Percentiles rank a stretch among this genome's conserved stretches.
These are phyloP conservation scores for Ophioninae sp. DNA, from an alignment of 2,888 invertebrate species.

Conservation along the genomic window DNA sequence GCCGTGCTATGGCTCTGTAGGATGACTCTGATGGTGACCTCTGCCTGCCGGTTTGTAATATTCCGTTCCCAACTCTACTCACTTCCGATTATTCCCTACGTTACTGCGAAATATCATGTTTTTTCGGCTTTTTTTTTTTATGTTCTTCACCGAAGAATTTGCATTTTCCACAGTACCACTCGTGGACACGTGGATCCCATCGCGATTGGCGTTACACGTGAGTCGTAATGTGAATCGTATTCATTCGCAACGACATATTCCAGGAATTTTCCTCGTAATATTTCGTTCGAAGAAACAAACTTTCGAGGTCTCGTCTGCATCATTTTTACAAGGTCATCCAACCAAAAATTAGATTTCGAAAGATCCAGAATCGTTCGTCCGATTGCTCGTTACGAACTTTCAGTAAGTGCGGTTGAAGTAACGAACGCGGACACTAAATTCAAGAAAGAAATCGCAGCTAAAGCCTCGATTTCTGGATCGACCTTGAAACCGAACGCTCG, in stretches of 20 bases:
- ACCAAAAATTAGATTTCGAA: background rate
- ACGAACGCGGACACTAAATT: background rate
- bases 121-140: slow-evolving; percentile 37
- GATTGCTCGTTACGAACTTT: background rate
- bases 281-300: slow-evolving; percentile 3
- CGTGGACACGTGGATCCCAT: slow-evolving; percentile 23
- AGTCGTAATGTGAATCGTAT: slow-evolving; percentile 25
- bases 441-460: background rate
- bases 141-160: slow-evolving; percentile 25
- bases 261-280: slow-evolving; percentile 8
- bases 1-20: slow-evolving; percentile 36
- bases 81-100: slow-evolving; percentile 46
- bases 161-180: slow-evolving; percentile 45
- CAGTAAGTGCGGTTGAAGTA: background rate
- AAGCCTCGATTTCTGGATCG: slow-evolving; percentile 22
- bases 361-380: background rate
- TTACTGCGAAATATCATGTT: slow-evolving; percentile 35
- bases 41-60: slow-evolving; percentile 42
- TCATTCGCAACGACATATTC: slow-evolving; percentile 27
- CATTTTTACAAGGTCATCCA: background rate
- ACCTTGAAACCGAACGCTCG: background rate
- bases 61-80: slow-evolving; percentile 17
- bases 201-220: slow-evolving; percentile 16
- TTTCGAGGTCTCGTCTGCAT: background rate
- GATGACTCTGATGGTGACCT: slow-evolving; percentile 7